Evolutionary conservation across 2,113 vertebrate species (phyloP).

Genomic region (Neofelis nebulosa): DNA sequence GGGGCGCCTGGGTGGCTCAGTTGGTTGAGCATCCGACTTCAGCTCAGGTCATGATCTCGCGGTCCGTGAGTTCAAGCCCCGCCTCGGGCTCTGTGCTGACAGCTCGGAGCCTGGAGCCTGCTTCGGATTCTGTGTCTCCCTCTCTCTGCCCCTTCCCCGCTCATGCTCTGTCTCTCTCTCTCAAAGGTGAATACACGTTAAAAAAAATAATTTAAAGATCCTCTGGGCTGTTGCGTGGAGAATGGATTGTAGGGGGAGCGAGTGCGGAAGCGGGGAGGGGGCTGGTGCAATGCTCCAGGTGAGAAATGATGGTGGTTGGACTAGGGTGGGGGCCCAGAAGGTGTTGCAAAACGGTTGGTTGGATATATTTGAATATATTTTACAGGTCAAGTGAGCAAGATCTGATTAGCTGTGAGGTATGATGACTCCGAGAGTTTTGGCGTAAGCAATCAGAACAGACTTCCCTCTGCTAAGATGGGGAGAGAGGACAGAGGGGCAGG

Average conservation of each 20-base stretch:
- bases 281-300: neutral
- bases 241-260: neutral
- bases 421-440: neutral
- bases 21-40: too few relatives aligned
- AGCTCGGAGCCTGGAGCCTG: too few relatives aligned
- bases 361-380: neutral
- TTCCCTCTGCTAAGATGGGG: neutral
- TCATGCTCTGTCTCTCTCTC: too few relatives aligned
- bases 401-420: neutral
- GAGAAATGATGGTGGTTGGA: neutral
- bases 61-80: too few relatives aligned
- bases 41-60: too few relatives aligned
- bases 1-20: too few relatives aligned
- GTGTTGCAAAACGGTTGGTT: neutral
- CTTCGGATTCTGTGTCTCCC: too few relatives aligned
- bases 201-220: neutral
- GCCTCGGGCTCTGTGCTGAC: too few relatives aligned
- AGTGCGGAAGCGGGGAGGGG: neutral
- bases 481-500: neutral
- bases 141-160: too few relatives aligned
- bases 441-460: neutral
- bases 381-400: neutral
- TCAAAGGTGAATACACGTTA: fast-evolving
- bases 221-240: neutral
- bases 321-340: neutral